Evolutionary conservation across 2,113 vertebrate species (phyloP).

Genomic region (Indicator maculatus): DNA sequence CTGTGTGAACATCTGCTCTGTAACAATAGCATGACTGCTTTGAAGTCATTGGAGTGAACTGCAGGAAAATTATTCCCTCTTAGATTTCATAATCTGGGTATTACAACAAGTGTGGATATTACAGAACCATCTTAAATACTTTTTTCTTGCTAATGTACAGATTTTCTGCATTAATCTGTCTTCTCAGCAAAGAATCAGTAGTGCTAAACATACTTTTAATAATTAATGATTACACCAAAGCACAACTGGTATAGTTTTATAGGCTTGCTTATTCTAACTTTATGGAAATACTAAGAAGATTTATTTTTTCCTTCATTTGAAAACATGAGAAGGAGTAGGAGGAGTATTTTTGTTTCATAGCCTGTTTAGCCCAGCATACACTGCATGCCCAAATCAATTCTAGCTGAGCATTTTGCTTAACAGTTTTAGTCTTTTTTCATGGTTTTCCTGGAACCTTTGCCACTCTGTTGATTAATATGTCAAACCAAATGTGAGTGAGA

Average conservation of each 20-base stretch:
- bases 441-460: slow-evolving; percentile 47
- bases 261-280: neutral
- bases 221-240: neutral
- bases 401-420: slow-evolving; percentile 36
- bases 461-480: slow-evolving; percentile 50
- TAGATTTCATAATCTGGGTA: neutral
- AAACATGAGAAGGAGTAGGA: neutral
- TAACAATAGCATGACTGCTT: neutral
- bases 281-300: neutral
- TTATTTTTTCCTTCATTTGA: neutral
- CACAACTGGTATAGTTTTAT: neutral
- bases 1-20: neutral
- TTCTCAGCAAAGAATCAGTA: neutral
- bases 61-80: slow-evolving; percentile 14
- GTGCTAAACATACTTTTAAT: neutral
- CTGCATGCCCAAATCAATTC: neutral
- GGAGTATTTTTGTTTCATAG: neutral
- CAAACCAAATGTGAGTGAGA: slow-evolving; percentile 56
- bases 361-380: neutral
- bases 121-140: neutral
- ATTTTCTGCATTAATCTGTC: neutral
- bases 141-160: neutral
- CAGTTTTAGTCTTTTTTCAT: slow-evolving; percentile 22
- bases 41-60: neutral
- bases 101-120: neutral